Conservation (phyloP, 2,888 invertebrate species). For the Pristionchus japonicus region DNA sequence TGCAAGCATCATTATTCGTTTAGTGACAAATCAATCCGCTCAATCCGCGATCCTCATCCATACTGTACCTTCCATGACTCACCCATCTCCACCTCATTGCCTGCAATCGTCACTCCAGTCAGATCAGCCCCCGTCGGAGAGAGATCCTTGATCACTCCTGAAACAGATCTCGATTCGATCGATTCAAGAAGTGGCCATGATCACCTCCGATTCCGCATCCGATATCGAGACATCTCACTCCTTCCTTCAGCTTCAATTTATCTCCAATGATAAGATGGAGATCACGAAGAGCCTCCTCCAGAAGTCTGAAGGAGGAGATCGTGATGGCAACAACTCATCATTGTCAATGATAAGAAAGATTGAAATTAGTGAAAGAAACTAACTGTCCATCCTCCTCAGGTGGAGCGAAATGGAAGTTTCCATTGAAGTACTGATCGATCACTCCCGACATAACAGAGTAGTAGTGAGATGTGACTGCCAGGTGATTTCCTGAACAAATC, state of each 20-base stretch:
- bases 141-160: constrained; percentile 70
- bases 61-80: background rate
- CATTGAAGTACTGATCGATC: constrained; percentile 73
- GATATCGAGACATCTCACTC: constrained; percentile 68
- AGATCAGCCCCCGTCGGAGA: constrained; percentile 65
- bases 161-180: no score
- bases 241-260: constrained; percentile 56
- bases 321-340: no score
- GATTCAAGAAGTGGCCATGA: no score
- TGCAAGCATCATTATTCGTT: background rate
- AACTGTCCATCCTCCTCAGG: constrained; percentile 59
- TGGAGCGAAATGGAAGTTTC: constrained; percentile 74
- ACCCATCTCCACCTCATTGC: constrained; percentile 69
- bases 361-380: background rate
- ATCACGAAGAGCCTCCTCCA: constrained; percentile 43
- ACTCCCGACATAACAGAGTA: constrained; percentile 74
- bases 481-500: constrained; percentile 56
- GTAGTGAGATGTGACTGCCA: constrained; percentile 71
- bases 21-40: background rate
- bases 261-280: constrained; percentile 61
- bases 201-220: constrained; percentile 69
- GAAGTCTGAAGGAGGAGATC: background rate
- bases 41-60: background rate
- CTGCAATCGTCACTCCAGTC: constrained; percentile 72
- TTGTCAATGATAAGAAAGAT: no score